Base-by-base conservation (phyloP, 2,797 vertebrate species). In the Tragelaphus eurycerus region DNA sequence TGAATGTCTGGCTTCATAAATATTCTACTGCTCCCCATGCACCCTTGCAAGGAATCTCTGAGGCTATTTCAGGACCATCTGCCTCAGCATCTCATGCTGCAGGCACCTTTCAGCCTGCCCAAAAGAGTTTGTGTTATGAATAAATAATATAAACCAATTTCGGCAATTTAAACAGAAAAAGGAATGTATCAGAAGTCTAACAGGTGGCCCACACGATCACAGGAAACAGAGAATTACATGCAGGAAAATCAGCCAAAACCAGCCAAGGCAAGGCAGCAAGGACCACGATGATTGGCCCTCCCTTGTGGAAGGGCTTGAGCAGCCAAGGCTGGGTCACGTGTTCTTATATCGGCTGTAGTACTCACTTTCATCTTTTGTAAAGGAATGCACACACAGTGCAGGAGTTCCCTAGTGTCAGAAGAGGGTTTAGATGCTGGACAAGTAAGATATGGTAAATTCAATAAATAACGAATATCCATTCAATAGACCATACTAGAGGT, bases 81-180 rank as follows among this genome's bases (percentile, higher is more conserved):
- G 71, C 16, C 57, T 46, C 6, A 8, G 16, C 25, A n/a, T 3
- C 23, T 52, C 55, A 3, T 1, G 14, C 52, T 38, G 29, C 15
- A 52, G 25, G 21, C 52, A 6, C 50, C 82, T 12, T 81, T 52
- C 13, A 14, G 16, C 31, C 54, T 14, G 3, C 14, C 27, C 27
- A 8, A 12, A 9, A 55, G 38, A 54, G 16, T 52, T 16, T 21
- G 74, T 46, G 5, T 38, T 94, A 62, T 55, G 78, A 21, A 71
- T 50, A 90, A 89, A 57, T 48, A 19, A 17, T 1, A 52, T 38
- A 55, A 95, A 78, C 15, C 3, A 1, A 85, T 67, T 59, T 2
- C 12, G 29, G 55, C 21, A 43, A n/a, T 90, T 84, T 59, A 59
- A 76, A 90, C 29, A 86, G 38, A 31, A 87, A 86, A 87, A 25